A percentile compares a stretch with the other conserved stretches of the same genome.
These are phyloP conservation scores for Oenanthe oenanthe DNA, from an alignment of 2,113 vertebrate species.

Conservation along the genomic window DNA sequence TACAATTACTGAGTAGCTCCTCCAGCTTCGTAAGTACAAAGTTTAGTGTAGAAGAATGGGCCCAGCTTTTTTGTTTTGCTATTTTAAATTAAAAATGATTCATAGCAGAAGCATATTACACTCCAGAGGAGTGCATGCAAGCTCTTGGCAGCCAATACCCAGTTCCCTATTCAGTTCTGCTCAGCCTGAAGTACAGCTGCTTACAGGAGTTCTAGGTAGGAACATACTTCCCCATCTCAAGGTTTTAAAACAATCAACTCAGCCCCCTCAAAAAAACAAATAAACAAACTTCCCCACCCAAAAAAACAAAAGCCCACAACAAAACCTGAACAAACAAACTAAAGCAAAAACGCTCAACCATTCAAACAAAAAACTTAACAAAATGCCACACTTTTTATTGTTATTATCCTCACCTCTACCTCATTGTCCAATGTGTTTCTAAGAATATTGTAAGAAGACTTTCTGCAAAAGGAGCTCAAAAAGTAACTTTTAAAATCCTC, in stretches of 20 bases:
- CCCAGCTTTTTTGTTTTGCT: not conserved
- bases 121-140: not conserved
- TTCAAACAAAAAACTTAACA: not conserved
- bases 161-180: not conserved
- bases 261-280: not conserved
- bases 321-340: not conserved
- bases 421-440: not conserved
- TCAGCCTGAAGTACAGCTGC: not conserved
- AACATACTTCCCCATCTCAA: not conserved
- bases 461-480: not conserved
- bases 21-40: not conserved
- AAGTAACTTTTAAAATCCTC: not conserved
- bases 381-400: not conserved
- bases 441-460: not conserved
- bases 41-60: not conserved
- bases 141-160: not conserved
- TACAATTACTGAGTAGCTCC: not conserved
- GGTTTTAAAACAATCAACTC: not conserved
- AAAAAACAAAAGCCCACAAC: not conserved
- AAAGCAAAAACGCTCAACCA: not conserved
- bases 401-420: not conserved
- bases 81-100: not conserved
- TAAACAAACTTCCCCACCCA: not conserved
- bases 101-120: not conserved
- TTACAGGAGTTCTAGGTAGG: not conserved